Base-by-base conservation (phyloP, 2,888 invertebrate species). In the Orchesella flavescens region DNA sequence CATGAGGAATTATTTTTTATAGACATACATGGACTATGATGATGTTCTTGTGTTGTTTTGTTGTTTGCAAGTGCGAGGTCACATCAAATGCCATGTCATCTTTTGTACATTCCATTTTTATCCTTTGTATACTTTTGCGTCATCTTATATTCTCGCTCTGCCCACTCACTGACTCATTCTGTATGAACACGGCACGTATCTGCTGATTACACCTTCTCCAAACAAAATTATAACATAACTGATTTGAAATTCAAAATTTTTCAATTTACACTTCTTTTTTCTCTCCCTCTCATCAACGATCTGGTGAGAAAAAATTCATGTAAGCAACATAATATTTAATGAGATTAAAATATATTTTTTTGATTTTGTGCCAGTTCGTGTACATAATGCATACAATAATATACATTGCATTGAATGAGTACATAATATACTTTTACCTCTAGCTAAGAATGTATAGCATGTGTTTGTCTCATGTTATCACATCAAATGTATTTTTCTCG, bases 211-310 rank as follows among this genome's bases (percentile, higher is more conserved):
- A 74, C 21, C 17, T 21, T 75, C 21, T 76, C 59, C 55, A 76
- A 76, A 57, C 57, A 55, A 55, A 55, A 53, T 68, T 69, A 61
- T 63, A 21, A 55, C 72, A 61, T 63, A 21, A 55, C 72, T 66
- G 17, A 73, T 80, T 80, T 73, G 66, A 68, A 73, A 80, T 80
- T 80, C 49, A 73, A 73, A 80, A 66, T 46, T 68, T 73, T 80
- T 80, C 80, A 80, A 80, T 80, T 80, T 73, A 73, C 66, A 59
- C 80, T 34, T 57, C 44, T 44, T 72, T 55, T 44, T 59, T 53
- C 17, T n/a, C 59, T 23, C 21, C 57, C 44, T 17, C 19, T 19
- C 1, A 46, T 73, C 44, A 44, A 23, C 44, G n/a, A 73, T 44
- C 43, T n/a, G 1, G 23, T 7, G 21, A 46, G 59, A 73, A 66